Percentiles rank a stretch among this genome's conserved stretches.
Evolutionary conservation across 2,113 vertebrate genomes (phyloP).

Genomic region (Cinclus mexicanus): DNA sequence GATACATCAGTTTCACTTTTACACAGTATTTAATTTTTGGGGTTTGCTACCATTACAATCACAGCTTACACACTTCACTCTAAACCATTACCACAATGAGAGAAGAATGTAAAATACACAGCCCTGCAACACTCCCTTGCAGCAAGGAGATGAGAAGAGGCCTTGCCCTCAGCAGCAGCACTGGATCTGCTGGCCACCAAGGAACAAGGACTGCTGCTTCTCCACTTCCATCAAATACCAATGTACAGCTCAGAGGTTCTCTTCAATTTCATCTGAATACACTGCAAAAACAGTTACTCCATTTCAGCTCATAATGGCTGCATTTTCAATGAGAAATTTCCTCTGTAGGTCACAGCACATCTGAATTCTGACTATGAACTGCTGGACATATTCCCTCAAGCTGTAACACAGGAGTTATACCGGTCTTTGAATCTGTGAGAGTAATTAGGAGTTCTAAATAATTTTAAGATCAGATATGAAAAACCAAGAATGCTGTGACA

Average conservation of each 20-base stretch:
- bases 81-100: not conserved
- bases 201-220: not conserved
- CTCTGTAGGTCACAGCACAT: not conserved
- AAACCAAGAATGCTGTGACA: not conserved
- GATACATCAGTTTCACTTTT: conserved; percentile 38
- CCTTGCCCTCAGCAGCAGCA: not conserved
- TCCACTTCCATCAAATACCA: not conserved
- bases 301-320: not conserved
- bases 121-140: not conserved
- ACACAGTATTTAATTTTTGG: conserved; percentile 17
- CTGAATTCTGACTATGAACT: not conserved
- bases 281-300: not conserved
- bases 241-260: not conserved
- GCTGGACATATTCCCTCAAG: not conserved
- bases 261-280: not conserved
- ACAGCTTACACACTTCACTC: not conserved
- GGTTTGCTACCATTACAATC: not conserved
- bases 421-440: not conserved
- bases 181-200: not conserved
- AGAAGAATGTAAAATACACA: not conserved
- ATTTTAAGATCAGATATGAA: not conserved
- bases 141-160: not conserved
- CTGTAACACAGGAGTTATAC: not conserved
- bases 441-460: not conserved
- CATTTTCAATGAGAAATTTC: not conserved